A percentile compares a stretch with the other conserved stretches of the same genome.
phyloP scores from a whole-genome alignment of 2,113 vertebrate species.

The Notarius lentiginosus region DNA sequence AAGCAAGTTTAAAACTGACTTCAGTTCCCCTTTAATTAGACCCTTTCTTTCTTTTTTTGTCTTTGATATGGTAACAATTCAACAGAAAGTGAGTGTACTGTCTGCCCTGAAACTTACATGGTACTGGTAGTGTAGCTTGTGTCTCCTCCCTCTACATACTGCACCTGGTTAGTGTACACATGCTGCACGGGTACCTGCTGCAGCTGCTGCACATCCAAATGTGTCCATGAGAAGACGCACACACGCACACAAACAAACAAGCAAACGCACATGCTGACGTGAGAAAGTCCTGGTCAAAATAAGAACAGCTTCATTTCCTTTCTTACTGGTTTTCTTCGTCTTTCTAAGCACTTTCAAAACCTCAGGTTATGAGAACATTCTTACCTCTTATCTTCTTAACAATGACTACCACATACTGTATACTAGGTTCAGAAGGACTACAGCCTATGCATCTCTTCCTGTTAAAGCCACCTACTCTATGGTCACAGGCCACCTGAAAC shows the following conservation, averaged over 20 bases:
- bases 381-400: background rate
- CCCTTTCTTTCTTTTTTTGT: background rate
- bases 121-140: constrained; percentile 85
- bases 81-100: background rate
- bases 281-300: background rate
- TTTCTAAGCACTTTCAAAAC: constrained; percentile 12
- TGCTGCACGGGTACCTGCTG: constrained; percentile 87
- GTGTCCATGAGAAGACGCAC: constrained; percentile 17
- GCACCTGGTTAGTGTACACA: constrained; percentile 89
- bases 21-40: too few relatives aligned
- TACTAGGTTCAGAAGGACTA: background rate
- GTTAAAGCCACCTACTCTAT: constrained; percentile 62
- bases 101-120: constrained; percentile 75
- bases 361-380: background rate
- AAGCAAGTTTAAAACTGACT: too few relatives aligned
- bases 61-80: background rate
- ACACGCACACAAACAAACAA: constrained; percentile 30
- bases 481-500: constrained; percentile 43
- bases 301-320: constrained; percentile 17
- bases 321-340: background rate
- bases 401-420: background rate
- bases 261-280: constrained; percentile 22
- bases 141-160: constrained; percentile 90
- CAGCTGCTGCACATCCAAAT: constrained; percentile 80
- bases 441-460: constrained; percentile 37